Conservation (phyloP, 1,140 invertebrate species). For the Eumaeus atala region DNA sequence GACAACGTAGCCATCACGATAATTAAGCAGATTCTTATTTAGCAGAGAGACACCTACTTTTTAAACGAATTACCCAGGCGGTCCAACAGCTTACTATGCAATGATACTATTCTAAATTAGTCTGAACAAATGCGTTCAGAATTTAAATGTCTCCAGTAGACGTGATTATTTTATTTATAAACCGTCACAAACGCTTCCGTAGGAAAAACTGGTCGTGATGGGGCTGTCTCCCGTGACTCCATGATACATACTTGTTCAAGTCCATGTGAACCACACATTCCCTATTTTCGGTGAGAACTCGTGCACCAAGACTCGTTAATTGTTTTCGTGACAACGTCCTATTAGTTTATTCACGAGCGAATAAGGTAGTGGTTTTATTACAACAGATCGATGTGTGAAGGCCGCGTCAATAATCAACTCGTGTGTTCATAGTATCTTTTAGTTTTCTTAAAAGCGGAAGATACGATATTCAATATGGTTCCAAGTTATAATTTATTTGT, state of each 20-base stretch:
- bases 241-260: constrained; percentile 24
- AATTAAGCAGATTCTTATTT: no score
- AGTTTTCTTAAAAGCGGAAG: no score
- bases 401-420: no score
- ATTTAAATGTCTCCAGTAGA: neutral
- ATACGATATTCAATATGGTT: no score
- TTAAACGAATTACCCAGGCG: no score
- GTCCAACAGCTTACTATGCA: no score
- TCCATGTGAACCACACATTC: constrained; percentile 41
- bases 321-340: constrained; percentile 3
- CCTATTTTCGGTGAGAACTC: constrained; percentile 43
- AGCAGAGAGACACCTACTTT: no score
- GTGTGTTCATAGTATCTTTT: no score
- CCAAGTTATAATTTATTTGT: no score
- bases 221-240: neutral
- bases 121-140: neutral
- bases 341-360: neutral
- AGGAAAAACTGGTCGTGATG: constrained; percentile 5
- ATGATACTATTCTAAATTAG: no score
- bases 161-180: neutral
- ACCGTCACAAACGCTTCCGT: neutral
- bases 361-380: constrained; percentile 6
- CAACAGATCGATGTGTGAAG: no score
- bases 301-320: constrained; percentile 13
- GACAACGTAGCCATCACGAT: no score